Evolutionary conservation across 2,797 vertebrate genomes (phyloP).

Genomic region (Cottoperca gobio): DNA sequence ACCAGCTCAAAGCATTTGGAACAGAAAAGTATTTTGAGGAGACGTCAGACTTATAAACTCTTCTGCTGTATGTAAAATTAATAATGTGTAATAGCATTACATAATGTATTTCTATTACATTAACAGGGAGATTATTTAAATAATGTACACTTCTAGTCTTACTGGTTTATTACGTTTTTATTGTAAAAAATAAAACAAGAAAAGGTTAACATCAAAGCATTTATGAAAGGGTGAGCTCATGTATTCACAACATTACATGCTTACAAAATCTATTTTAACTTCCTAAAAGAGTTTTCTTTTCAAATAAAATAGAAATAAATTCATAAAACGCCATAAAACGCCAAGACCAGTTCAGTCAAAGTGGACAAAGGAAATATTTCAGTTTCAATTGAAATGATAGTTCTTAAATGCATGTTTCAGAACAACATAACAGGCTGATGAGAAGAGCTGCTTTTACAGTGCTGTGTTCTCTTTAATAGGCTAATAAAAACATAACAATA

Average conservation of each 20-base stretch:
- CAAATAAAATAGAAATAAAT: slow-evolving; percentile 2
- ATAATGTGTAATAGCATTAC: too few species aligned
- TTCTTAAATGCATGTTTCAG: neutral
- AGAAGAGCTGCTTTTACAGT: slow-evolving; percentile 2
- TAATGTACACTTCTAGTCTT: neutral
- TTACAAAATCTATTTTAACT: neutral
- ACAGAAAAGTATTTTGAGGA: too few species aligned
- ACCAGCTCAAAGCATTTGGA: too few species aligned
- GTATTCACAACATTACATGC: slow-evolving; percentile 15
- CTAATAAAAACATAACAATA: neutral
- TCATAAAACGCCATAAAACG: neutral
- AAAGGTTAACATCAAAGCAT: slow-evolving; percentile 8
- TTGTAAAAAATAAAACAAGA: slow-evolving; percentile 8
- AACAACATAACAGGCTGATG: neutral
- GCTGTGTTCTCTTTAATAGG: neutral
- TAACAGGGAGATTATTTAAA: too few species aligned
- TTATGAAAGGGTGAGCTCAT: neutral
- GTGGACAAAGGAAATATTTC: neutral
- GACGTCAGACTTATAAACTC: too few species aligned
- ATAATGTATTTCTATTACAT: too few species aligned
- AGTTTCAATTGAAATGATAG: neutral
- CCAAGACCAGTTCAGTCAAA: neutral
- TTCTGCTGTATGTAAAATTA: too few species aligned
- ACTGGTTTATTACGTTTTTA: slow-evolving; percentile 4
- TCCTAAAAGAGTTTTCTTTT: neutral